Evolutionary conservation across 2,113 vertebrate species (phyloP), one percentile per base, ranked within the genome.

Genomic region (Macrotus californicus): DNA sequence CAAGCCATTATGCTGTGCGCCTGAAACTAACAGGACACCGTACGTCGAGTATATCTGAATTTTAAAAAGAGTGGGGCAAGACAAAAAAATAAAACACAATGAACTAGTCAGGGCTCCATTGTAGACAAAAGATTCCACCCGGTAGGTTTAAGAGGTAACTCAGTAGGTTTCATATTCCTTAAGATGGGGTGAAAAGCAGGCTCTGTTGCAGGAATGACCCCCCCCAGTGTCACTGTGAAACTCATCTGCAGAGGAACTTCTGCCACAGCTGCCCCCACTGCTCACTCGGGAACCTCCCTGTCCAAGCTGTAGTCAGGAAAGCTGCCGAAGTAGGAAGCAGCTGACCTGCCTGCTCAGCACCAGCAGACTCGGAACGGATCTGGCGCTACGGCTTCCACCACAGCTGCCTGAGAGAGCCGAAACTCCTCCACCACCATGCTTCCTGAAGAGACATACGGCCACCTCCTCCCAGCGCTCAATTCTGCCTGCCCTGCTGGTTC

Each of bases 351-450:
- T 31, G 43, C 59, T 52, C 61, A 22, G 34, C 72, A 54, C 70
- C 26, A 4, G 56, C 41, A 61, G 61, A 50, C 70, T 21, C 9
- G 59, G 43, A n/a, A 4, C 0, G 2, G 1, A 34, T 24, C 87
- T 85, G 72, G 77, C 34, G 16, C 22, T 3, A 15, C 26, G 24
- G 9, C 39, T 70, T 36, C 90, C 10, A 6, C 36, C 31, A 7
- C 34, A 59, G 84, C 50, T 34, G 18, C 85, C 7, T 67, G 2
- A 6, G 66, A 87, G 34, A 82, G 29, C 19, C 2, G 0, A 75
- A 67, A 54, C 1, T 0, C 6, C 5, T 36, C 14, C 34, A 15
- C 5, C 56, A 36, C 0, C 0, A 12, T 19, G 12, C 36, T 26
- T 4, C 24, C 73, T 5, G 64, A 79, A 31, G 19, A 66, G 70